Evolutionary conservation across 2,113 vertebrate genomes (phyloP), one percentile per base, ranked within the genome.

Genomic region (Harpagus bidentatus): DNA sequence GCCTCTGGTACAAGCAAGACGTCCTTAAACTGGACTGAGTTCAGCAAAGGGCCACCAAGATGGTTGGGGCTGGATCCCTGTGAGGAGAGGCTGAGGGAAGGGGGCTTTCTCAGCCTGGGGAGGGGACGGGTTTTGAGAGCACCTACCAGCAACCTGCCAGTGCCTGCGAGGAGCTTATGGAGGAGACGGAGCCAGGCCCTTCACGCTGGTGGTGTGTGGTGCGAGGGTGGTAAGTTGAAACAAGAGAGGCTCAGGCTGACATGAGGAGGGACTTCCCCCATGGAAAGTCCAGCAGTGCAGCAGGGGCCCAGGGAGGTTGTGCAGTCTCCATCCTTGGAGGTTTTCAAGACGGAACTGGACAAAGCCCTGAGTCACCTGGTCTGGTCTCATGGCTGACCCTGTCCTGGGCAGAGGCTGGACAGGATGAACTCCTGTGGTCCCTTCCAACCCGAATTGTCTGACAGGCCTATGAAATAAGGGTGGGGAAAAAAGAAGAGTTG

Each of bases 141-240:
- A 52, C 32, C 32, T 31, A 6, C 29, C 38, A 65, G 83, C 40
- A 50, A 76, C n/a, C 5, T 31, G 69, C 58, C 58, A 19, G 15
- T 4, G 16, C 77, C 71, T 56, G 11, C 1, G 1, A 31, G 53
- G 8, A 74, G 29, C 11, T 36, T 25, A 16, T 8, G 22, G 29
- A 76, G 61, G 52, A 83, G 72, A 56, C 0, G 3, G 48, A 84
- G 53, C 25, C 84, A 81, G 81, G 53, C 29, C 40, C 53, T 10
- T 79, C 45, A 18, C 0, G 5, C 42, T 18, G 69, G 18, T 48
- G 26, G 36, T 0, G 0, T 31, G 47, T 23, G 47, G 28, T 5
- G 3, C 38, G 45, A 77, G 28, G 29, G 14, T 22, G 47, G 28
- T 55, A 43, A 29, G 28, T 42, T 34, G 55, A 40, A 40, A 23